Evolutionary conservation across 2,113 vertebrate genomes (phyloP).

Genomic region (human): GRCh38 chr14:29206001-29206500

Average conservation of each 20-base stretch:
- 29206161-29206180: constrained; percentile 65
- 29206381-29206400: constrained; percentile 70
- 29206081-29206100: constrained; percentile 77
- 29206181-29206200: constrained; percentile 71
- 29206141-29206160: constrained; percentile 77
- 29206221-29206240: constrained; percentile 75
- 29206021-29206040: constrained; percentile 87
- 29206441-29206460: constrained; percentile 22
- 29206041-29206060: constrained; percentile 78
- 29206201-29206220: constrained; percentile 73
- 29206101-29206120: constrained; percentile 70
- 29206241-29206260: constrained; percentile 66
- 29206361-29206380: constrained; percentile 67
- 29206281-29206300: constrained; percentile 63
- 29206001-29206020: constrained; percentile 88
- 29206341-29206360: constrained; percentile 39
- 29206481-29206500: constrained; percentile 52
- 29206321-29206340: constrained; percentile 62
- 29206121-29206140: constrained; percentile 68
- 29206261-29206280: constrained; percentile 71
- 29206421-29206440: constrained; percentile 33
- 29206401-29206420: constrained; percentile 41
- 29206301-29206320: constrained; percentile 58
- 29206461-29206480: neutral
- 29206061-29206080: constrained; percentile 77